These are phyloP conservation scores for Hippoglossus hippoglossus DNA, from an alignment of 2,797 vertebrate species.

Conservation along the genomic window DNA sequence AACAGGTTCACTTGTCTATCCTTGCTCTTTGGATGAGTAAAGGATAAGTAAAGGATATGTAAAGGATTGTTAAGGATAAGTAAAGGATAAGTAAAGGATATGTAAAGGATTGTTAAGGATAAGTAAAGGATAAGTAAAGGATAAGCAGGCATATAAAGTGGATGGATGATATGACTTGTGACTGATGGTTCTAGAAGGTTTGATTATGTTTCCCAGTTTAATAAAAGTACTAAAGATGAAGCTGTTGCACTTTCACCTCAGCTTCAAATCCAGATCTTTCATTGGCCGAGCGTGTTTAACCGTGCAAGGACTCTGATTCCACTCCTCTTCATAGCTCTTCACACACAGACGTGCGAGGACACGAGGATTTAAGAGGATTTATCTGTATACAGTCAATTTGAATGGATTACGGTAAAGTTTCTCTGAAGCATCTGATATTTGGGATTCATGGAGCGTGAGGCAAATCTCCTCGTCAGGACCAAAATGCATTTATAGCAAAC, in stretches of 20 bases:
- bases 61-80: too few relatives aligned
- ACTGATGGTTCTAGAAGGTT: background rate
- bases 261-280: background rate
- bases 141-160: background rate
- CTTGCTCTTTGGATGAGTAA: background rate
- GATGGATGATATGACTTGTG: background rate
- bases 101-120: too few relatives aligned
- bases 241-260: background rate
- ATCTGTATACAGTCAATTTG: background rate
- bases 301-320: background rate
- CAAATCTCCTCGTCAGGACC: slow-evolving; percentile 7
- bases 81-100: too few relatives aligned
- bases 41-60: background rate
- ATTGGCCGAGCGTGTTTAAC: background rate
- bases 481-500: slow-evolving; percentile 18
- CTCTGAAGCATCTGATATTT: background rate
- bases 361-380: background rate
- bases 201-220: background rate
- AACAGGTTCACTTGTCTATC: background rate
- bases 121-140: background rate
- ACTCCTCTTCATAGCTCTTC: background rate
- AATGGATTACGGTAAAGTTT: background rate
- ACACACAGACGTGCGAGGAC: background rate
- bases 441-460: background rate
- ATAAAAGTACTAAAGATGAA: background rate